Base-by-base conservation (phyloP, 2,888 invertebrate species). In the Branchipolynoe longqiensis region DNA sequence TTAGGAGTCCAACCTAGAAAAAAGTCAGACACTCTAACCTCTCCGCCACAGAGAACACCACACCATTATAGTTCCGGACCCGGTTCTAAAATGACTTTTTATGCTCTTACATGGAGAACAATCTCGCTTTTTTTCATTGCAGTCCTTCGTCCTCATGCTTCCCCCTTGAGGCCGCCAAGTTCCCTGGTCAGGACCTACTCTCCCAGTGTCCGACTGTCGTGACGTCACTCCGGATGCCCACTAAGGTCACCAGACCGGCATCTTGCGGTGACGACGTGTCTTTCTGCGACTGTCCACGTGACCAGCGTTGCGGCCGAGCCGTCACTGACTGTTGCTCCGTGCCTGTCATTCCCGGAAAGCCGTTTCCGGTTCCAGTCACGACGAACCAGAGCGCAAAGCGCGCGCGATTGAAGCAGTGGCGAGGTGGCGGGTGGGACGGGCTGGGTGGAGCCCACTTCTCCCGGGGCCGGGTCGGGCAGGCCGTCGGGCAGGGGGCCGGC, bases 231-330 rank as follows among this genome's bases (percentile, higher is more conserved):
- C 12, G 1, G 31, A 48, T 31, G 25, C 48, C 78, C n/a, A 14
- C 25, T 2, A n/a, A 38, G 36, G 8, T 33, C 69, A 69, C 36
- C 4, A 33, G 69, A 4, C 41, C 78, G 3, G 25, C 58, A 18
- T 58, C 82, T 22, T 38, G 31, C 56, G 38, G 54, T 36, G 58
- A 36, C 58, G 58, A 58, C 12, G 82, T 58, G 6, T 33, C 58
- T 36, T 58, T 82, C 58, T 82, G 58, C 25, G 82, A 82, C 38
- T n/a, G n/a, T n/a, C n/a, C n/a, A n/a, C 58, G 82, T 56, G 56
- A 56, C 3, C 38, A 36, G 8, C 36, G 82, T 8, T 33, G 48
- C 28, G 41, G 78, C 31, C 48, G 54, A 28, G 25, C 31, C 48
- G 73, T 25, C 73, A 33, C 64, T 6, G 73, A 22, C 73, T 31